Base-by-base conservation (phyloP, 30 jellyfish, hydroid and myxozoan species). In the Mastigias papua region DNA sequence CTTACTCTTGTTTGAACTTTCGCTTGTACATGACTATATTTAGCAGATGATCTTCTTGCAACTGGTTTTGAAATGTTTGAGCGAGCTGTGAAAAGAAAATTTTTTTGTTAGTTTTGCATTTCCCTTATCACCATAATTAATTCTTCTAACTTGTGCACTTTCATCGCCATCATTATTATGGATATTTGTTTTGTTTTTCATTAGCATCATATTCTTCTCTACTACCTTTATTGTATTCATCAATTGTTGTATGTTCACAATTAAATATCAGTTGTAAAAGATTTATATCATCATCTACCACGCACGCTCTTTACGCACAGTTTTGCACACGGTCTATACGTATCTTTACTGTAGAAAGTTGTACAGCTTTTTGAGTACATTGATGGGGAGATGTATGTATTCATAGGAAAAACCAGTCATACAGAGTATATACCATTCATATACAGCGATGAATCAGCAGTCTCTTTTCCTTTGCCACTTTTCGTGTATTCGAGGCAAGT, bases 11-110 rank as follows among this genome's bases (percentile, higher is more conserved):
- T 88, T 74, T 96, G 98, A 20, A 96, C 99, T 88, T 91, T 96
- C 1, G 99, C 96, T 86, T 86, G 99, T 25, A 96, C 92, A 63
- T 96, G 99, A 62, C 99, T 91, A 93, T 96, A 96, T 58, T 88
- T 96, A 31, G 87, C 80, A 4, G 82, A 58, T 32, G 95, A 57
- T 34, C 79, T 86, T 31, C 80, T 25, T 29, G 63, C 86, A 6
- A 78, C 51, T n/a, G 81, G 91, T 35, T 78, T 88, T 68, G 96
- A 51, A 34, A 65, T 48, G 22, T 28, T 67, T 64, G 86, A 21
- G 0, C 81, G 78, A 77, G 63, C 96, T 87, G 68, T 30, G n/a
- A n/a, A n/a, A n/a, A n/a, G n/a, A n/a, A n/a, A n/a, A n/a, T n/a
- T n/a, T n/a, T n/a, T n/a, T n/a, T n/a, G n/a, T n/a, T n/a, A n/a